A percentile compares a stretch with the other conserved stretches of the same genome.
Evolutionary conservation across 2,797 vertebrate species (phyloP).

Genomic region (Triplophysa yarkandensis): DNA sequence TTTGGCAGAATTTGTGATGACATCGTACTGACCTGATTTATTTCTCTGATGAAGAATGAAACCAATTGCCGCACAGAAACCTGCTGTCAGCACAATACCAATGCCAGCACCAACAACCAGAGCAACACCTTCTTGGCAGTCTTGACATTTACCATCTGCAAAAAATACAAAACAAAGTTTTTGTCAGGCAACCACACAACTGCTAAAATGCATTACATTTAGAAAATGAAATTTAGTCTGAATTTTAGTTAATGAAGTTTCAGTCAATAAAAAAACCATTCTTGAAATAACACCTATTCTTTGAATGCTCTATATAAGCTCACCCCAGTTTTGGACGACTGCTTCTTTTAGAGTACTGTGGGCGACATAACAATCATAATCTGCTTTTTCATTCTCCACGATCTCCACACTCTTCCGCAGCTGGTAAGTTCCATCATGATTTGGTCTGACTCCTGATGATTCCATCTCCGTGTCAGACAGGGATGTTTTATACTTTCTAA

Average conservation of each 20-base stretch:
- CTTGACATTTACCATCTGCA: background rate
- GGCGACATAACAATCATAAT: conserved; percentile 54
- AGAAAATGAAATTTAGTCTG: too few species aligned
- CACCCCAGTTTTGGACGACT: conserved; percentile 46
- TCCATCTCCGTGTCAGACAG: fast-evolving
- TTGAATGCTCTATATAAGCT: background rate
- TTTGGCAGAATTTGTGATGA: background rate
- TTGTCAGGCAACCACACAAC: background rate
- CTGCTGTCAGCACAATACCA: background rate
- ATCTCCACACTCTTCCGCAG: conserved; percentile 56
- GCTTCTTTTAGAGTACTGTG: background rate
- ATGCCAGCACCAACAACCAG: background rate
- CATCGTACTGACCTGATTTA: background rate
- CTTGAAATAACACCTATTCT: background rate
- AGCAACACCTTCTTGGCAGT: background rate
- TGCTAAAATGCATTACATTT: background rate
- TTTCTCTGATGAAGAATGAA: background rate
- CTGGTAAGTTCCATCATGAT: conserved; percentile 63
- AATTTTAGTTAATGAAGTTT: too few species aligned
- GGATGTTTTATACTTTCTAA: conserved; percentile 4
- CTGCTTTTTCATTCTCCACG: background rate
- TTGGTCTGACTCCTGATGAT: conserved; percentile 51
- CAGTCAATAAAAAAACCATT: too few species aligned
- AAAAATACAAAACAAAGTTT: background rate
- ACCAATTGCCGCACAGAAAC: background rate